phyloP scores from a whole-genome alignment of 2,113 vertebrate genomes.

The Hippocampus comes region DNA sequence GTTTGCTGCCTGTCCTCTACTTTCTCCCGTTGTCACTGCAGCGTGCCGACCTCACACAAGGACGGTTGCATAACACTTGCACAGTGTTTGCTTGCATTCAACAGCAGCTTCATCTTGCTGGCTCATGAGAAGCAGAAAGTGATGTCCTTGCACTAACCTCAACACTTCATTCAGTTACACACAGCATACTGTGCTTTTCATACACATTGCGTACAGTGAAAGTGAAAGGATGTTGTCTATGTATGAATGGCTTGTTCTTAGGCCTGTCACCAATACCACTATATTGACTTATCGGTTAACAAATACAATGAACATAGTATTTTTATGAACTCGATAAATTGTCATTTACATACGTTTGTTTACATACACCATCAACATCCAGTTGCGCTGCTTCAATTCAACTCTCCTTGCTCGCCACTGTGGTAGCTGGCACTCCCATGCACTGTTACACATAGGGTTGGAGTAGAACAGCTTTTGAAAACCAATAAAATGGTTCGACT shows the following conservation, averaged over 20 bases:
- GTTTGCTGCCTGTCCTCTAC: conserved; percentile 19
- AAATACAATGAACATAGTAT: no score
- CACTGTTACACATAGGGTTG: no score
- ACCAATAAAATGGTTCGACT: no score
- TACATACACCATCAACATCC: no score
- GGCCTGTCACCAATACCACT: no score
- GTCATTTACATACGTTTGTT: no score
- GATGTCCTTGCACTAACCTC: conserved; percentile 61
- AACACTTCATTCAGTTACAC: conserved; percentile 44
- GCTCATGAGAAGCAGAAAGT: conserved; percentile 58
- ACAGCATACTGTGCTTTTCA: not conserved
- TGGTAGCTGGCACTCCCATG: no score
- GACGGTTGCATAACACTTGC: conserved; percentile 43
- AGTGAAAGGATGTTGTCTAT: not conserved
- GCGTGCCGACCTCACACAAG: conserved; percentile 40
- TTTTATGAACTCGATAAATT: no score
- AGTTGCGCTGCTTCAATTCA: no score
- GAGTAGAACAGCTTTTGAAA: no score
- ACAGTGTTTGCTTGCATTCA: conserved; percentile 19
- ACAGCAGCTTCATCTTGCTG: conserved; percentile 47
- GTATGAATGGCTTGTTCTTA: not conserved
- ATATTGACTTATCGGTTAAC: no score
- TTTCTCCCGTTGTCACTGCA: conserved; percentile 45
- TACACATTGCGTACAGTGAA: not conserved
- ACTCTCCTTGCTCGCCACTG: no score